Evolutionary conservation across 2,888 invertebrate species (phyloP).

Genomic region (Rhopalosiphum nymphaeae): DNA sequence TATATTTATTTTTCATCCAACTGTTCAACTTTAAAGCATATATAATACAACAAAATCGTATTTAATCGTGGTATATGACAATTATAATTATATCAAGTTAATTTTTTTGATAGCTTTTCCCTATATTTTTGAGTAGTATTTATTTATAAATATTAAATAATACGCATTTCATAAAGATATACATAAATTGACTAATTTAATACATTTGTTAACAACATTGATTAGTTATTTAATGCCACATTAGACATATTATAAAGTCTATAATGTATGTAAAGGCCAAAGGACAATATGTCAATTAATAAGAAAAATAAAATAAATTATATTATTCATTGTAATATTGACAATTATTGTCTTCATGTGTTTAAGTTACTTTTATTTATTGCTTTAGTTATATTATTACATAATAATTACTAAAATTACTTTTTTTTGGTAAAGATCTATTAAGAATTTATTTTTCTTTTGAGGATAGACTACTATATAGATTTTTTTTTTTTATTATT

Average conservation of each 20-base stretch:
- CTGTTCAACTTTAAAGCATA: background rate
- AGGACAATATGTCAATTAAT: background rate
- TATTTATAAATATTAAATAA: background rate
- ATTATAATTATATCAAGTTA: background rate
- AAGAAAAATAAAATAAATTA: background rate
- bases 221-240: background rate
- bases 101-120: background rate
- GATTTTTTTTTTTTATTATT: no score
- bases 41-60: background rate
- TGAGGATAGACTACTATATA: no score
- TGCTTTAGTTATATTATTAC: no score
- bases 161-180: background rate
- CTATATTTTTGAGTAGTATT: background rate
- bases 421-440: no score
- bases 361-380: background rate
- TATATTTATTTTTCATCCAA: background rate
- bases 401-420: no score
- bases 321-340: no score
- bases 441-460: no score
- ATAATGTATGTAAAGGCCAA: background rate
- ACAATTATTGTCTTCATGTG: background rate
- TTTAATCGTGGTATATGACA: background rate
- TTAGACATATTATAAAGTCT: background rate
- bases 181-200: background rate
- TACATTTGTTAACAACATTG: background rate